Conservation (phyloP, 2,888 invertebrate genomes). For the Polyommatus icarus region DNA sequence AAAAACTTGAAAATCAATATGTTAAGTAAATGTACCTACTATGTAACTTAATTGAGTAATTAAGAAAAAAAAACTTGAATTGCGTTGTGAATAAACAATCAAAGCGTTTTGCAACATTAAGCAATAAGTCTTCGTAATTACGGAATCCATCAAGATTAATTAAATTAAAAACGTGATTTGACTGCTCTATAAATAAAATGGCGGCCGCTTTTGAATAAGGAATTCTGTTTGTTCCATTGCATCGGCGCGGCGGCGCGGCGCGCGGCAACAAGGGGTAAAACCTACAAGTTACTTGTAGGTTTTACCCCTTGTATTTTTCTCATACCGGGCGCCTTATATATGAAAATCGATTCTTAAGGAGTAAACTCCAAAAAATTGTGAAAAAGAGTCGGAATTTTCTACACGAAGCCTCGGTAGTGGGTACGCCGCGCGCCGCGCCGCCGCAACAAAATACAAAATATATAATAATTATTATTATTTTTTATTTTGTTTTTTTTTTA, state of each 20-base stretch:
- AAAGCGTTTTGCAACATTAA: slow-evolving; percentile 9
- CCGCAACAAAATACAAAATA: too few relatives aligned
- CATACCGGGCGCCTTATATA: too few relatives aligned
- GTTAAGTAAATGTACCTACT: background rate
- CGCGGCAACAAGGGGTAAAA: too few relatives aligned
- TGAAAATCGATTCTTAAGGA: too few relatives aligned
- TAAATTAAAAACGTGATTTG: slow-evolving; percentile 31
- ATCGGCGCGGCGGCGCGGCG: background rate
- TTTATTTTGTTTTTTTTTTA: too few relatives aligned
- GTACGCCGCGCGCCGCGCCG: too few relatives aligned
- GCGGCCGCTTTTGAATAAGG: slow-evolving; percentile 20
- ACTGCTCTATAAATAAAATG: slow-evolving; percentile 30
- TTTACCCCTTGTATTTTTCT: too few relatives aligned
- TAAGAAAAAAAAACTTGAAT: slow-evolving; percentile 4
- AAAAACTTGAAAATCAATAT: background rate
- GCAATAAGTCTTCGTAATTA: slow-evolving; percentile 23
- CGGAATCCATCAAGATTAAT: slow-evolving; percentile 31
- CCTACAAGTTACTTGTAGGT: too few relatives aligned
- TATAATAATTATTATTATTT: too few relatives aligned
- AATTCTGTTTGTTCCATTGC: slow-evolving; percentile 10
- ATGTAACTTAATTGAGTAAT: slow-evolving; percentile 1
- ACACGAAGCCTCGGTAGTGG: too few relatives aligned
- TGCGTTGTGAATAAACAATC: slow-evolving; percentile 22
- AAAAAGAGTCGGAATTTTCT: too few relatives aligned
- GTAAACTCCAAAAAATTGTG: too few relatives aligned